Conservation (phyloP, 1,140 invertebrate genomes). For the Anoplophora glabripennis region DNA sequence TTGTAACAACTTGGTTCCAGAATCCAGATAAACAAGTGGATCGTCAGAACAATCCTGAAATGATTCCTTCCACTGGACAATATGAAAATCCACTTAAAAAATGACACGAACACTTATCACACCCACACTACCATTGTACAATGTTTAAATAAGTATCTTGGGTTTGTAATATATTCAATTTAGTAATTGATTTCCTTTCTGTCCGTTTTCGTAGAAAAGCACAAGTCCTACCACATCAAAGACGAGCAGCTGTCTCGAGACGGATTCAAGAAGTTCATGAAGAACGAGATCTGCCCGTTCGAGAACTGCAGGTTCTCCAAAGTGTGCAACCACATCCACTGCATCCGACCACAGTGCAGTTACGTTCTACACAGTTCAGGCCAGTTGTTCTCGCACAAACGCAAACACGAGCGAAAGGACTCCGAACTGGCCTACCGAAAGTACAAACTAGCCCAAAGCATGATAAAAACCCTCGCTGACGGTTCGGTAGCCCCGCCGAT, state of each 20-base stretch:
- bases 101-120: no score
- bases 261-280: conserved; percentile 99
- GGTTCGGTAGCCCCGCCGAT: conserved; percentile 27
- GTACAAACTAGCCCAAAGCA: conserved; percentile 59
- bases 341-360: conserved; percentile 90
- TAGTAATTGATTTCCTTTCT: no score
- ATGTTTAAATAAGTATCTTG: no score
- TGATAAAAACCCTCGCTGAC: conserved; percentile 48
- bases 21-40: no score
- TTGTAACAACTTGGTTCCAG: no score
- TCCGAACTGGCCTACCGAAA: conserved; percentile 80
- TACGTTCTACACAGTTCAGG: conserved; percentile 95
- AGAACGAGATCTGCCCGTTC: conserved; percentile 91
- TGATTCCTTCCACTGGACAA: no score
- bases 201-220: conserved; percentile 91
- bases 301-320: conserved; percentile 88
- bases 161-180: no score
- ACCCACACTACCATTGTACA: no score
- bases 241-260: conserved; percentile 93
- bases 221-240: conserved; percentile 98
- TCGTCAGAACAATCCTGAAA: no score
- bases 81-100: no score
- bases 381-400: conserved; percentile 96
- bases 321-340: conserved; percentile 97
- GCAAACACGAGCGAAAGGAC: conserved; percentile 93